Conservation (phyloP, 2,888 invertebrate genomes). For the Drosophila hamatofila region DNA sequence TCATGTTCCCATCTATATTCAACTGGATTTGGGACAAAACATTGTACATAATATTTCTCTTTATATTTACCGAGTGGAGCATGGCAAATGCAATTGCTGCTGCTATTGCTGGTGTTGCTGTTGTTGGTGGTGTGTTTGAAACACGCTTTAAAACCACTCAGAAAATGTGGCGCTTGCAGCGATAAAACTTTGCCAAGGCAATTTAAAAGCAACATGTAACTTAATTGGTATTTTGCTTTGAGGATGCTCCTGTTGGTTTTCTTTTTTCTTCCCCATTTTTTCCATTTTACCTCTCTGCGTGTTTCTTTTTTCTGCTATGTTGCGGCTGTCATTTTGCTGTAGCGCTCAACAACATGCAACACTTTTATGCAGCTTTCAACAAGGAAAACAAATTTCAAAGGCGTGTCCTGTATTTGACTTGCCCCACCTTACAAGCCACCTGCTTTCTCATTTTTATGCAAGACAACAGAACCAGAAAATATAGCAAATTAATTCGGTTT, state of each 20-base stretch:
- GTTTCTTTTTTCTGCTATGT: constrained; percentile 10
- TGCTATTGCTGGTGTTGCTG: constrained; percentile 5
- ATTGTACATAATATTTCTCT: background rate
- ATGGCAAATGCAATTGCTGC: constrained; percentile 29
- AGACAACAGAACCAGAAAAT: background rate
- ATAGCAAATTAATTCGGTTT: background rate
- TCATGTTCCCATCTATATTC: background rate
- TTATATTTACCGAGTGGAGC: constrained; percentile 2
- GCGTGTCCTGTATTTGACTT: constrained; percentile 10
- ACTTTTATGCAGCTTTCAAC: constrained; percentile 32
- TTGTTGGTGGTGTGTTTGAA: background rate
- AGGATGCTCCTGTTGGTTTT: constrained; percentile 2
- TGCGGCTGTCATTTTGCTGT: constrained; percentile 26
- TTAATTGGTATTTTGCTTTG: constrained; percentile 52
- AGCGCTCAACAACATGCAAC: constrained; percentile 31
- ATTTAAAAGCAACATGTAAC: constrained; percentile 41
- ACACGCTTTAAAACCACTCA: background rate
- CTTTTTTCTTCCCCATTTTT: background rate
- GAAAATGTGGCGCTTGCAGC: constrained; percentile 9
- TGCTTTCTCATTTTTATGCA: background rate
- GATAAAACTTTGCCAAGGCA: constrained; percentile 45
- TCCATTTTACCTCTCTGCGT: background rate
- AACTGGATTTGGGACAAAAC: background rate
- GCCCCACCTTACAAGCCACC: background rate
- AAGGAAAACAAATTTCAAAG: constrained; percentile 14